Evolutionary conservation across 1,140 invertebrate species (phyloP).

Genomic region (Cephus cinctus): DNA sequence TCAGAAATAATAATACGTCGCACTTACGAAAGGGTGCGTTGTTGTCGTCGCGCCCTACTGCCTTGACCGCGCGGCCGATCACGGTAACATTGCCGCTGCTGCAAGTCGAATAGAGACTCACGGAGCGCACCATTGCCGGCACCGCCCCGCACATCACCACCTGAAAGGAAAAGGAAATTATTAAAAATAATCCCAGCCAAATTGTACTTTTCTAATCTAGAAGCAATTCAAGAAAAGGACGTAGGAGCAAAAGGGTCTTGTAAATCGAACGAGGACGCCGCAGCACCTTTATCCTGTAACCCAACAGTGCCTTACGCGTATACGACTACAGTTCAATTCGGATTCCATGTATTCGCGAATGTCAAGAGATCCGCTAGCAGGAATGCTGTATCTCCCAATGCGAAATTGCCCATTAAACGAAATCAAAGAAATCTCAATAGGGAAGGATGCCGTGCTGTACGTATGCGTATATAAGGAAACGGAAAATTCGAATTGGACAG

Average conservation of each 20-base stretch:
- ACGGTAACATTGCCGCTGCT: constrained; percentile 58
- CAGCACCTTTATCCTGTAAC: too few relatives aligned
- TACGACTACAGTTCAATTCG: too few relatives aligned
- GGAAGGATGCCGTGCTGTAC: neutral
- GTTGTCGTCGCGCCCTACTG: constrained; percentile 42
- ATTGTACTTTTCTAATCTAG: too few relatives aligned
- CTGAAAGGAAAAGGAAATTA: constrained; percentile 44
- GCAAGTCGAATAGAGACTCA: constrained; percentile 65
- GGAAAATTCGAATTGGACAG: neutral
- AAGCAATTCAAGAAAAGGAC: too few relatives aligned
- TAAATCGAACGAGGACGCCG: too few relatives aligned
- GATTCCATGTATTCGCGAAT: too few relatives aligned
- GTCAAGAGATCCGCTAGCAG: too few relatives aligned
- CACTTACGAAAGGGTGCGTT: constrained; percentile 54
- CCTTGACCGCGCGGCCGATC: constrained; percentile 47
- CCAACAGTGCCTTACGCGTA: too few relatives aligned
- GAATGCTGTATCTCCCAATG: too few relatives aligned
- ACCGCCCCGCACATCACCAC: constrained; percentile 72
- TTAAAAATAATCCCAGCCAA: neutral
- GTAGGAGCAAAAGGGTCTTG: too few relatives aligned
- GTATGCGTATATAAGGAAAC: neutral
- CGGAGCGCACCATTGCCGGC: constrained; percentile 68
- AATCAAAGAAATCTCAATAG: too few relatives aligned
- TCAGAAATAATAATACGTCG: too few relatives aligned
- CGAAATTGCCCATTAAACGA: neutral